Base-by-base conservation (phyloP, 2,888 invertebrate species). In the Nemurella pictetii region DNA sequence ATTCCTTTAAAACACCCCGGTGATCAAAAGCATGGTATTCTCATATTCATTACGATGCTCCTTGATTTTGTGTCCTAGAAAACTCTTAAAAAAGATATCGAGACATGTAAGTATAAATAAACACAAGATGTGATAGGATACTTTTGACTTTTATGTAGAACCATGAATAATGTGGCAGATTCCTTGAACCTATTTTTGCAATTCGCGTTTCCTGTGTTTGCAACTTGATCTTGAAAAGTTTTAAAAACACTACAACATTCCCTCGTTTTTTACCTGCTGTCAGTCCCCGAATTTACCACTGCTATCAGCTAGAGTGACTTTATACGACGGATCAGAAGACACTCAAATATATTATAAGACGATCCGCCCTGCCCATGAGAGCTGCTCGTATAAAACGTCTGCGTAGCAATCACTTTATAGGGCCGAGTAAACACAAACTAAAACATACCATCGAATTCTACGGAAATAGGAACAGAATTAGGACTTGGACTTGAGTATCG, bases 401-500 rank as follows among this genome's bases (percentile, higher is more conserved):
- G n/a, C 26, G 75, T 75, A n/a, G 15, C 75, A 75, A 75, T 28
- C 75, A 75, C 75, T 75, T 75, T 75, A 27, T 27, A 55, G 55
- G 75, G 75, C 28, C 30, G 78, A 78, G 78, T 78, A 78, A 78
- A 78, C 78, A 78, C 78, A 30, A 75, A 75, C 75, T 75, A 15
- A 75, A 75, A 75, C 27, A 25, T 27, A 74, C 7, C 15, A 75
- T 28, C 28, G 75, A 28, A 75, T 25, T 27, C 28, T 75, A 26
- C 28, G 75, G 75, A 25, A 5, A 25, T 25, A 75, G 26, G 15
- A 74, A 25, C 15, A 75, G 75, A 25, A 27, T 4, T 27, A 15
- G 55, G 55, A 55, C n/a, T n/a, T n/a, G n/a, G n/a, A n/a, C n/a
- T n/a, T n/a, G n/a, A n/a, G n/a, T n/a, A n/a, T n/a, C n/a, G n/a